Evolutionary conservation across 1,140 invertebrate species (phyloP), one percentile per base, ranked within the genome.

Genomic region (Danaus plexippus): DNA sequence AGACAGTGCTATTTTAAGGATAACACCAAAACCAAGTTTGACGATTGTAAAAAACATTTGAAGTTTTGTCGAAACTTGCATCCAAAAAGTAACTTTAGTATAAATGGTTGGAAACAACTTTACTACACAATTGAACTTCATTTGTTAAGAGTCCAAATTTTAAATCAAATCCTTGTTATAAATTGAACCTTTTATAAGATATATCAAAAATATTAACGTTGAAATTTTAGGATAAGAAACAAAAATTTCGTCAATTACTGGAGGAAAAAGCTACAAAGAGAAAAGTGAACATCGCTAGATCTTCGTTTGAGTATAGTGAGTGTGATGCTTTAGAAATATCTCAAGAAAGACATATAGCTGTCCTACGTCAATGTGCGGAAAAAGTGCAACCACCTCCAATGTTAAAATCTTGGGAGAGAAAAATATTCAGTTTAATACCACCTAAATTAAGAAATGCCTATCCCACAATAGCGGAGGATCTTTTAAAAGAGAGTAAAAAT

Each of bases 321-420:
- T 63, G 74, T 1, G 82, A 85, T 49, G 51, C 40, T 1, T 54
- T 83, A 18, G 80, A 85, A 47, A 75, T 82, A 58, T 73, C 78
- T 9, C 80, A 88, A 59, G 71, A 75, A 9, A 67, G 77, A 40
- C 81, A 88, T 59, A 79, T 87, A 32, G 72, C 71, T 2, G 71
- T 77, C 6, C 54, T 88, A 48, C 71, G 79, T 51, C 59, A 85
- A 61, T 85, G 75, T 52, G 86, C 83, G 0, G 57, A 77, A 7
- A 75, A 85, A 48, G 71, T 87, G 43, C 61, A 80, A 67, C 77
- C 83, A 11, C 80, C 85, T 0, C 79, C 83, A 1, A 87, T 88
- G 84, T 67, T 87, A 1, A 80, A 78, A 52, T 69, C 77, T 22
- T 90, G 89, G 87, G 89, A 90, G 69, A 61, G 74, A 13, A 85